Evolutionary conservation across 2,888 invertebrate species (phyloP).

Genomic region (Anthophora plumipes): DNA sequence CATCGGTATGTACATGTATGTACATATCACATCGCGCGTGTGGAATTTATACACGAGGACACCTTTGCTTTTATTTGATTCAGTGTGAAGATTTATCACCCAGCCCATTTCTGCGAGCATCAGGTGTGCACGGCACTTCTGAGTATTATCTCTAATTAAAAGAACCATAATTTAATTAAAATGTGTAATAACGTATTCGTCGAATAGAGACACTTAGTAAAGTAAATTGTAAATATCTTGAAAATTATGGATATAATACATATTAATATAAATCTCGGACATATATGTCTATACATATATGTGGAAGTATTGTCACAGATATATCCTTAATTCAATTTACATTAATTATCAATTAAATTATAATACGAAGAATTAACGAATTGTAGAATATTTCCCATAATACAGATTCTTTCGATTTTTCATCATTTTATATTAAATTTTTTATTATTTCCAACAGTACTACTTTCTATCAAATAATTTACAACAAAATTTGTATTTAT

Average conservation of each 20-base stretch:
- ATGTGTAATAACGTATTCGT: background rate
- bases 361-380: background rate
- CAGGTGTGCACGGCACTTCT: conserved; percentile 1
- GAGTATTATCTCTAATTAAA: conserved; percentile 2
- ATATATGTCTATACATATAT: too few species aligned
- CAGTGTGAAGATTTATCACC: conserved; percentile 55
- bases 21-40: conserved; percentile 53
- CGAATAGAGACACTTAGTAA: conserved; percentile 16
- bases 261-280: background rate
- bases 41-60: conserved; percentile 67
- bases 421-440: too few species aligned
- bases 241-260: background rate
- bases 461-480: too few species aligned
- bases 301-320: background rate
- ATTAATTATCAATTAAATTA: background rate
- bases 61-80: conserved; percentile 61
- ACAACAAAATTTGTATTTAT: too few species aligned
- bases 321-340: background rate
- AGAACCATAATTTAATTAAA: conserved; percentile 23
- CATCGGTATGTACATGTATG: conserved; percentile 27
- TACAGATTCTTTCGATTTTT: too few species aligned
- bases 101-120: conserved; percentile 27
- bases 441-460: too few species aligned
- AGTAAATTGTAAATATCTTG: background rate
- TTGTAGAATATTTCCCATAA: too few species aligned